phyloP scores from a whole-genome alignment of 1,140 invertebrate genomes.

The Bombyx mandarina region DNA sequence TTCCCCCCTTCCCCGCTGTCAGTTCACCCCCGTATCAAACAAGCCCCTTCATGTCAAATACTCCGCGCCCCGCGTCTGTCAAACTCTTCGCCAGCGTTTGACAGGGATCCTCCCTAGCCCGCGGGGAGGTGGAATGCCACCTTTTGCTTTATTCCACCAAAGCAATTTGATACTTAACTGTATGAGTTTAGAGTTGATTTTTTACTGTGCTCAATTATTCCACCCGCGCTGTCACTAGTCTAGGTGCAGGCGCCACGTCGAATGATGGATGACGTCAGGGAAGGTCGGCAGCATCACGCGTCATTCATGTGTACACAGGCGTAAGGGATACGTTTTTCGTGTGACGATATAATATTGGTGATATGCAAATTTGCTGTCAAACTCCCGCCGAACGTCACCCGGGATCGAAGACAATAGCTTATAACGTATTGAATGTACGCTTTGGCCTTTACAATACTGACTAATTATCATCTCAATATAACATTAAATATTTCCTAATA shows the following conservation, averaged over 20 bases:
- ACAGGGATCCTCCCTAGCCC: constrained; percentile 66
- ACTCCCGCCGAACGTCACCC: constrained; percentile 33
- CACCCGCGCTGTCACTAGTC: constrained; percentile 64
- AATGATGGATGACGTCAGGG: constrained; percentile 70
- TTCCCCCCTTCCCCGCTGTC: constrained; percentile 42
- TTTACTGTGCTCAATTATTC: constrained; percentile 18
- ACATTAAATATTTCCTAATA: too few species aligned
- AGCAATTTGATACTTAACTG: constrained; percentile 18
- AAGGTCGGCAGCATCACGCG: constrained; percentile 68
- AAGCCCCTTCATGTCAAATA: constrained; percentile 71
- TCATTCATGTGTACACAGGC: constrained; percentile 69
- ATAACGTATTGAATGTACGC: too few species aligned
- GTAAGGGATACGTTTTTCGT: constrained; percentile 70
- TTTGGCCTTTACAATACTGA: too few species aligned
- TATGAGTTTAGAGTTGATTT: constrained; percentile 19
- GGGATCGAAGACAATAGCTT: constrained; percentile 6
- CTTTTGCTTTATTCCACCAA: constrained; percentile 22
- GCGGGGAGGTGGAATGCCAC: constrained; percentile 58
- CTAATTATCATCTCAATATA: too few species aligned
- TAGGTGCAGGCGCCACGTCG: constrained; percentile 67
- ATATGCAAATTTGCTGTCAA: constrained; percentile 65
- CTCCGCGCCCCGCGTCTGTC: constrained; percentile 69
- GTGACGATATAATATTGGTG: constrained; percentile 70
- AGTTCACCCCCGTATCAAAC: constrained; percentile 65
- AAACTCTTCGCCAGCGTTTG: constrained; percentile 70